Evolutionary conservation across 2,888 invertebrate species (phyloP).

Genomic region (Phengaris alcon): DNA sequence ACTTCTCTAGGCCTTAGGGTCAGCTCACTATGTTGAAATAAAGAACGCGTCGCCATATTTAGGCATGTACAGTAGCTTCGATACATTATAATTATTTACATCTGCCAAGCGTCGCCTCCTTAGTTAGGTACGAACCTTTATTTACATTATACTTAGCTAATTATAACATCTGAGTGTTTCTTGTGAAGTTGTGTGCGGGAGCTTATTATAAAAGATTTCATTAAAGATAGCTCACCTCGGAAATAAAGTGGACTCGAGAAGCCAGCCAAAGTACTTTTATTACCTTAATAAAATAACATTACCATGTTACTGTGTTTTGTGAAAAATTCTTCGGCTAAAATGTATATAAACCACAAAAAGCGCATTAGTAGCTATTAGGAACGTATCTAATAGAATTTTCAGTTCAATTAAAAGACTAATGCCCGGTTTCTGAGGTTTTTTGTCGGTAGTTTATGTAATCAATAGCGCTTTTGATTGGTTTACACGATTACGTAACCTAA

Average conservation of each 20-base stretch:
- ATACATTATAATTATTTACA: no score
- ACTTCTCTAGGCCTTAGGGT: no score
- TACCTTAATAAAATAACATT: background rate
- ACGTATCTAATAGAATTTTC: no score
- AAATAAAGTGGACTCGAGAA: background rate
- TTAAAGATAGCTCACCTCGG: constrained; percentile 7
- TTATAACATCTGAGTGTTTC: background rate
- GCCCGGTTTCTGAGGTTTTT: no score
- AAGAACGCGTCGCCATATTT: no score
- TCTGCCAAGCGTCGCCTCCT: no score
- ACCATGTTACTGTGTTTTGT: background rate
- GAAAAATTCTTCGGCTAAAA: background rate
- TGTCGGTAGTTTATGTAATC: no score
- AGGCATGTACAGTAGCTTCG: no score
- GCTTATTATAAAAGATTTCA: constrained; percentile 10
- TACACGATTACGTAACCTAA: no score
- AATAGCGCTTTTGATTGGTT: no score
- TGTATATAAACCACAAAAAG: background rate
- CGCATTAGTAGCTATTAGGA: background rate
- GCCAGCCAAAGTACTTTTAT: background rate
- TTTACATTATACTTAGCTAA: background rate
- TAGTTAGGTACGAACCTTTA: background rate
- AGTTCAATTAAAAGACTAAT: no score
- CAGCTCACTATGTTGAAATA: no score
- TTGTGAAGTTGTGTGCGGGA: background rate